A percentile compares a stretch with the other conserved stretches of the same genome.
phyloP scores from a whole-genome alignment of 2,888 invertebrate species.

The Eudasyphora cyanicolor region DNA sequence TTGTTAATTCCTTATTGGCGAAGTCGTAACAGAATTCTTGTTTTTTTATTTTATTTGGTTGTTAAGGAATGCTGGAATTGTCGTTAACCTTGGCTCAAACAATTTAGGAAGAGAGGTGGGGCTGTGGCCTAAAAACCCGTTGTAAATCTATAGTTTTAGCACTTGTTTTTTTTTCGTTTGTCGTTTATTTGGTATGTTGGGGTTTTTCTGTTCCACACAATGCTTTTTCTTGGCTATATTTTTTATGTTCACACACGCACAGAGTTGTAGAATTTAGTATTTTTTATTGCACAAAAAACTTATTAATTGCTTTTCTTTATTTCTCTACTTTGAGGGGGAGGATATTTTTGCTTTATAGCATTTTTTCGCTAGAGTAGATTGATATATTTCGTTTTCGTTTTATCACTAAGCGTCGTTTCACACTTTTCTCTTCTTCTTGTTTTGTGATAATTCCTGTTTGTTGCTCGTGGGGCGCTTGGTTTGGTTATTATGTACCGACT shows the following conservation, averaged over 20 bases:
- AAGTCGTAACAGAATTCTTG: neutral
- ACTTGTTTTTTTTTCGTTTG: slow-evolving; percentile 23
- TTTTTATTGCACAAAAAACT: slow-evolving; percentile 23
- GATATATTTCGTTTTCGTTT: neutral
- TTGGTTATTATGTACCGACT: slow-evolving; percentile 16
- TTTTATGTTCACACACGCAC: neutral
- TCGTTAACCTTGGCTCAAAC: neutral
- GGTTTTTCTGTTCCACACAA: slow-evolving; percentile 1
- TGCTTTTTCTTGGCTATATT: slow-evolving; percentile 9
- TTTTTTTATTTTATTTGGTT: neutral
- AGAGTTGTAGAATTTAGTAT: neutral
- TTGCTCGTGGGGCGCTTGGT: slow-evolving; percentile 11
- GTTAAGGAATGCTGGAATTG: neutral
- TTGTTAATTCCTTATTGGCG: neutral
- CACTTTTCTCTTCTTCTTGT: slow-evolving; percentile 30
- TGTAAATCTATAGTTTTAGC: slow-evolving; percentile 50
- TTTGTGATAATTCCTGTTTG: slow-evolving; percentile 21
- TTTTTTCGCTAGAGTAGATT: neutral
- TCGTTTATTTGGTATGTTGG: slow-evolving; percentile 12
- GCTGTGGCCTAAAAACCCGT: slow-evolving; percentile 27
- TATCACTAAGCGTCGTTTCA: slow-evolving; percentile 24
- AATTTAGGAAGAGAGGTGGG: neutral
- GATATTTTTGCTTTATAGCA: neutral
- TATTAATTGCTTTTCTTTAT: slow-evolving; percentile 18
- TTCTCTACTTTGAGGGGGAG: neutral